phyloP scores from a whole-genome alignment of 30 jellyfish, hydroid and myxozoan genomes.

The Aurelia aurita complex sp. Pacific region DNA sequence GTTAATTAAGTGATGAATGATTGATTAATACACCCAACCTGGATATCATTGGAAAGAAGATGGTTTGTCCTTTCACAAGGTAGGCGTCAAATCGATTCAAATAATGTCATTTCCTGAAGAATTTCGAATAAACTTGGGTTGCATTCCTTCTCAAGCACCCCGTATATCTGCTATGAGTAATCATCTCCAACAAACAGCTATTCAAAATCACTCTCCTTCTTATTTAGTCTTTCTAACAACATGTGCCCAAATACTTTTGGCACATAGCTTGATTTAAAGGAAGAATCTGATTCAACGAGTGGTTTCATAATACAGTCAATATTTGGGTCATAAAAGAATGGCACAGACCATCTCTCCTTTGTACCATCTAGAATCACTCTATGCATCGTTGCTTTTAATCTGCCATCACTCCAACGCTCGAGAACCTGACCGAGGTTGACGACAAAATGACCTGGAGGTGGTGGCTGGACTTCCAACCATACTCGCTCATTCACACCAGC shows the following conservation, averaged over 20 bases:
- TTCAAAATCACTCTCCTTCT: constrained; percentile 30
- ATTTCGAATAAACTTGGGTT: no score
- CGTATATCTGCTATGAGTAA: no score
- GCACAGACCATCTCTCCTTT: constrained; percentile 33
- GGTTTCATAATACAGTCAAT: constrained; percentile 42
- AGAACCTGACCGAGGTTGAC: constrained; percentile 67
- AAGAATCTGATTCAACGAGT: neutral
- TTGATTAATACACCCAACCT: no score
- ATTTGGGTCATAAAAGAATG: constrained; percentile 59
- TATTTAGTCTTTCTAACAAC: constrained; percentile 39
- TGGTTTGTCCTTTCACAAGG: no score
- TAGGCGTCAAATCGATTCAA: no score
- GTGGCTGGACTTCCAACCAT: constrained; percentile 51
- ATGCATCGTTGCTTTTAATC: constrained; percentile 51
- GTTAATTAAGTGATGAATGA: no score
- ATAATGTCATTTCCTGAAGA: no score
- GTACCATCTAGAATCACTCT: constrained; percentile 52
- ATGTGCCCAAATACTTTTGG: constrained; percentile 23
- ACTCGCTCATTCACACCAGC: constrained; percentile 15
- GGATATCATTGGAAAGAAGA: no score
- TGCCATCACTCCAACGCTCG: constrained; percentile 55
- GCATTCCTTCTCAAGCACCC: no score
- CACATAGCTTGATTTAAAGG: neutral
- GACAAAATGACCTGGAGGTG: constrained; percentile 37
- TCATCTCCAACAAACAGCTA: neutral